Conservation (phyloP, 2,113 vertebrate genomes). For the Pandion haliaetus region DNA sequence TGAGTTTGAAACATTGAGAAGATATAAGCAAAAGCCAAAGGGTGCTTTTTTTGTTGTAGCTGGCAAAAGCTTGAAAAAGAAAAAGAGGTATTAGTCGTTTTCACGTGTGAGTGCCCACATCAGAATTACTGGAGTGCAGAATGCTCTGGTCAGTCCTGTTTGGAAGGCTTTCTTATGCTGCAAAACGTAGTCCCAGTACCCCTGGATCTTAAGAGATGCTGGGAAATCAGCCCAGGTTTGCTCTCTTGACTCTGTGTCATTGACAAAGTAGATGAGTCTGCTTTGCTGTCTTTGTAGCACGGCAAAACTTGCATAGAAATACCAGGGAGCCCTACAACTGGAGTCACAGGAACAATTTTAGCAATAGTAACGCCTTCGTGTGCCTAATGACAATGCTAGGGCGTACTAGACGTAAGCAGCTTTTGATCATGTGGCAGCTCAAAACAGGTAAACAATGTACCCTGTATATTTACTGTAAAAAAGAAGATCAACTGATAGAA, state of each 20-base stretch:
- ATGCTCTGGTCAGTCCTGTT: background rate
- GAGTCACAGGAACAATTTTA: background rate
- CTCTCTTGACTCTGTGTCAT: background rate
- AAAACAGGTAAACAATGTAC: background rate
- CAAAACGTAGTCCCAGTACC: background rate
- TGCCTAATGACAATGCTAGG: background rate
- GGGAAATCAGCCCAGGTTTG: background rate
- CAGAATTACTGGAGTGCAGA: background rate
- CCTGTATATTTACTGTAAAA: background rate
- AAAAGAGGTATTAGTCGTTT: background rate
- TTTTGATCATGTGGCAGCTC: background rate
- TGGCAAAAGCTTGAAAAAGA: background rate
- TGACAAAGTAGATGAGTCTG: background rate
- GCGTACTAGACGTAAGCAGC: background rate
- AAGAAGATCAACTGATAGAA: background rate
- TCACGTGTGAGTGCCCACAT: background rate
- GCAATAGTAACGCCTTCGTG: background rate
- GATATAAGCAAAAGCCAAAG: background rate
- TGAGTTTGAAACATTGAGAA: background rate
- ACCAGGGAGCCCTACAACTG: background rate
- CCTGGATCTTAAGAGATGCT: background rate
- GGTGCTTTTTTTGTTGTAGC: background rate
- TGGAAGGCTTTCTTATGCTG: background rate
- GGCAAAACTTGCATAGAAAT: background rate
- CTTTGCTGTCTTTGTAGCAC: background rate